Evolutionary conservation across 2,113 vertebrate genomes (phyloP), one percentile per base, ranked within the genome.

Genomic region (Lethenteron reissneri): DNA sequence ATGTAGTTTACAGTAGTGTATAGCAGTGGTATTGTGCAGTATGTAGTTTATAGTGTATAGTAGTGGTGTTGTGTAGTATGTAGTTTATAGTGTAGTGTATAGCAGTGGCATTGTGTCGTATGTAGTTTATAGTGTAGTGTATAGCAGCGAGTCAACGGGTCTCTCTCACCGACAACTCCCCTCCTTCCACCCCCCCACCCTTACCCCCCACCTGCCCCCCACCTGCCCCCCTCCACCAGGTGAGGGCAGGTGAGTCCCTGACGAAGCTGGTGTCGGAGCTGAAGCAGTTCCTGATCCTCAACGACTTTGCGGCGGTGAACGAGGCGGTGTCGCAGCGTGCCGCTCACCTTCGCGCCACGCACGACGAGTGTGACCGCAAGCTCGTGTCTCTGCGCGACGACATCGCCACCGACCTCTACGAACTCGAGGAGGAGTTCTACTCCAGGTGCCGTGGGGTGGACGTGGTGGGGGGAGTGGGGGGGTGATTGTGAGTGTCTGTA

Each of bases 341-440:
- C 82, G 90, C 95, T 80, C 91, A 97, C 79, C 85, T 97, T 13
- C 85, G 83, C 0, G 80, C 81, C 0, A 77, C 96, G 76, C 94
- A 92, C 82, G 92, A 97, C 12, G 94, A 96, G 19, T 97, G 94
- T 1, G 94, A 99, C 82, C 88, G 92, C 78, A 99, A 96, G 78
- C 82, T 99, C 60, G 84, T 85, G 57, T 79, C 88, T 0, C 85
- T 99, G 70, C 80, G 94, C 2, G 94, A 99, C 3, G 94, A 99
- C 83, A 87, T 95, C 72, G 92, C 94, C 76, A 81, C 92, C n/a
- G 94, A 99, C 82, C 88, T 99, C 56, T 99, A 95, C 70, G 94
- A 99, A 84, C 83, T 99, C 76, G 94, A 99, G 84, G 94, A 99
- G 88, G 94, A 97, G 81, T 97, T 92, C 86, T 99, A 99, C 87